Conservation (phyloP, 2,797 vertebrate species). For the Microhierax caerulescens region DNA sequence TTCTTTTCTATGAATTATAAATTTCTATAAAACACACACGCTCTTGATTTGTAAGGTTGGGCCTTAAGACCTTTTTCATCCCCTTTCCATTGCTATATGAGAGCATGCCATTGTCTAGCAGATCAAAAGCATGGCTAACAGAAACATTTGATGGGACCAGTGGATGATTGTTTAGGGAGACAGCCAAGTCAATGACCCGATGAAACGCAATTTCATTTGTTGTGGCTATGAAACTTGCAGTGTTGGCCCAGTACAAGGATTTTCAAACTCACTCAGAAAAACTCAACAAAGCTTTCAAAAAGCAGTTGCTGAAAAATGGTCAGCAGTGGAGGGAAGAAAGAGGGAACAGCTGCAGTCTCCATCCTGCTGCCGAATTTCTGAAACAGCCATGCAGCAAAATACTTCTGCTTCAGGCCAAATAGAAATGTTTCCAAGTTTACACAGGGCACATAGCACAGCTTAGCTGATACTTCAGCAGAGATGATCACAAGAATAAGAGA, state of each 20-base stretch:
- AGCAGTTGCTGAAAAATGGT: background rate
- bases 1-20: background rate
- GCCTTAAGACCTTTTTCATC: background rate
- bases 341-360: background rate
- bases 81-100: background rate
- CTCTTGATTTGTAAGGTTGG: background rate
- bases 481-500: background rate
- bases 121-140: background rate
- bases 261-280: background rate
- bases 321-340: background rate
- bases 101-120: background rate
- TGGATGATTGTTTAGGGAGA: background rate
- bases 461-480: background rate
- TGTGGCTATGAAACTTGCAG: background rate
- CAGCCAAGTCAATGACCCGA: background rate
- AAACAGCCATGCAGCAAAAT: background rate
- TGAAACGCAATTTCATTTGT: background rate
- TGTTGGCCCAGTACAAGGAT: background rate
- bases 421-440: background rate
- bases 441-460: background rate
- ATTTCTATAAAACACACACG: background rate
- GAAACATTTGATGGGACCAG: background rate
- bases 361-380: background rate
- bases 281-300: background rate
- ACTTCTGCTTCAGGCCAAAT: background rate